Evolutionary conservation across 1,140 invertebrate species (phyloP), one percentile per base, ranked within the genome.

Genomic region (Drosophila micromelanica): DNA sequence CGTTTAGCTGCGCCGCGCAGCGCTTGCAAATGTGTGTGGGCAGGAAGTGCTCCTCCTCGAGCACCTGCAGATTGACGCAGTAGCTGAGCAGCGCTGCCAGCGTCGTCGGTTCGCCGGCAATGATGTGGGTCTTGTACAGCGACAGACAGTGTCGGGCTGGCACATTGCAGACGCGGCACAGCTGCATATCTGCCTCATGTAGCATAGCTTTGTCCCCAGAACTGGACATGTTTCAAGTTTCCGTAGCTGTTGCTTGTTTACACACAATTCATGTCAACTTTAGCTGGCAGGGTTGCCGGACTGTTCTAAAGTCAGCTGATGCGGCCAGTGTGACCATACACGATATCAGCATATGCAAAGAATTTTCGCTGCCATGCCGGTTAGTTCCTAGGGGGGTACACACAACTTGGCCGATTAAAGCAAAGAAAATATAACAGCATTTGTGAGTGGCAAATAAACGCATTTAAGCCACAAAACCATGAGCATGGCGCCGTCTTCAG

Each of bases 91-190:
- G 40, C 8, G 23, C 51, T 9, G 80, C 80, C 37, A 90, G 43
- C 0, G 80, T 89, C 0, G 63, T 81, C 9, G 62, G 5, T 32
- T 89, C 69, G 7, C 70, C 89, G 48, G 51, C 48, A 23, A 89
- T 43, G 0, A 55, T 5, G 0, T 69, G 68, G 1, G 62, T 59
- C 13, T 70, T 48, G 32, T 75, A 78, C 1, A 91, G 63, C 3
- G 75, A 54, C 11, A 69, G 23, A 35, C 52, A 68, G 8, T 69
- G 49, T 0, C 13, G 9, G 0, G 74, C 73, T 6, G 52, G 23
- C 0, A 38, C 38, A 56, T 90, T 52, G 51, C 87, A 90, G 1
- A 75, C 64, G 3, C 87, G 87, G 23, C 87, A 90, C 1, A 55
- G 11, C 15, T 42, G 37, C 23, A 35, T 9, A 2, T 6, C 35